Conservation (phyloP, 1,140 invertebrate genomes). For the Drosophila kepulauana region DNA sequence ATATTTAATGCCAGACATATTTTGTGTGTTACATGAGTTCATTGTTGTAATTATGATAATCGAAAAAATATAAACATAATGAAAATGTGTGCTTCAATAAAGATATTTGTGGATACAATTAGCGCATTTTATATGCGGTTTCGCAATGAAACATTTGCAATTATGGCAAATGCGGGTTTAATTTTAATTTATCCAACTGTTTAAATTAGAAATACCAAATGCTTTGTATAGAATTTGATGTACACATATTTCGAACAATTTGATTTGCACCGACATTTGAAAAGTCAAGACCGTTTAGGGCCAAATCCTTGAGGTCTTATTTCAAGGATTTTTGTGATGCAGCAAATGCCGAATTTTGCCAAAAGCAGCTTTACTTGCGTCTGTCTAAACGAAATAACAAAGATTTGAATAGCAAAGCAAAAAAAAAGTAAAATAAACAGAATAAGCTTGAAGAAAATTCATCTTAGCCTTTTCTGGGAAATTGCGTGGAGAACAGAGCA, state of each 20-base stretch:
- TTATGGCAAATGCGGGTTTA: not conserved
- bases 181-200: not conserved
- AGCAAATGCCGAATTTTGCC: not conserved
- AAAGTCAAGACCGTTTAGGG: not conserved
- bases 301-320: not conserved
- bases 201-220: not conserved
- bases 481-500: slow-evolving; percentile 2
- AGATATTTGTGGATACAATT: not conserved
- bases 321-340: not conserved
- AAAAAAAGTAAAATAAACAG: not conserved
- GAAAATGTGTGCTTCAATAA: not conserved
- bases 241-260: not conserved
- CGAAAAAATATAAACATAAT: no score
- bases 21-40: no score
- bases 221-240: not conserved
- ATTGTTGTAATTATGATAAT: not conserved
- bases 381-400: slow-evolving; percentile 7
- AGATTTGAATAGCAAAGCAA: slow-evolving; percentile 1
- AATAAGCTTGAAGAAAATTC: slow-evolving; percentile 6
- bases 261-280: slow-evolving; percentile 3
- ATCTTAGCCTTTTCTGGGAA: slow-evolving; percentile 20
- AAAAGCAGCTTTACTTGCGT: not conserved
- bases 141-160: not conserved
- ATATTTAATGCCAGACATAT: no score
- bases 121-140: not conserved